phyloP scores from a whole-genome alignment of 1,140 invertebrate genomes.

The Archegozetes longisetosus region DNA sequence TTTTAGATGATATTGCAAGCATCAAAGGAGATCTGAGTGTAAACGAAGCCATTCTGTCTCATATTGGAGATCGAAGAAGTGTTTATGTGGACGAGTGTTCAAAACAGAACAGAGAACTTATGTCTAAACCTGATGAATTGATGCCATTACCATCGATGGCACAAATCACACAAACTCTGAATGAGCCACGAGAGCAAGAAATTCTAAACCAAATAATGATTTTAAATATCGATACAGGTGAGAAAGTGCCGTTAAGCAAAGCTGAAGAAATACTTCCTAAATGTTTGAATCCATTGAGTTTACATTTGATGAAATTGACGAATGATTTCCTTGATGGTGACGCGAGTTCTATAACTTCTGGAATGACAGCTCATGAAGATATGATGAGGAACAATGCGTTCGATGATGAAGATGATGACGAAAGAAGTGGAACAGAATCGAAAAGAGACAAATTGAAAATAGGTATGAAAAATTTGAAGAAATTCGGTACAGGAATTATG shows the following conservation, averaged over 20 bases:
- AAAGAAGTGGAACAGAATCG: background rate
- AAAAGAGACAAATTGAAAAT: conserved; percentile 4
- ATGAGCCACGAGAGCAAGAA: background rate
- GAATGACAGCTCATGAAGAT: background rate
- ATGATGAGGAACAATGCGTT: background rate
- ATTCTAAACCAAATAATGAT: conserved; percentile 71
- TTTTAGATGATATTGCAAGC: conserved; percentile 15
- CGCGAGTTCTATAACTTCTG: background rate
- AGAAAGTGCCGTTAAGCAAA: conserved; percentile 65
- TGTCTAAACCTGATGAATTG: background rate
- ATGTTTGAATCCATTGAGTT: conserved; percentile 74
- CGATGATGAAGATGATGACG: background rate
- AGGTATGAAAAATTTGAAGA: conserved; percentile 10
- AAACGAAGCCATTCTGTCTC: background rate
- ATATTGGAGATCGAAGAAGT: conserved; percentile 1
- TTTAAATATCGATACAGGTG: conserved; percentile 81
- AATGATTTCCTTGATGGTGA: conserved; percentile 18
- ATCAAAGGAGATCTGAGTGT: conserved; percentile 16
- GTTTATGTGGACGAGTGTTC: conserved; percentile 3
- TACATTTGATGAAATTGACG: conserved; percentile 85
- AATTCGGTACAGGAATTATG: conserved; percentile 12
- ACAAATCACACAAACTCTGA: background rate
- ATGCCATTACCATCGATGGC: background rate
- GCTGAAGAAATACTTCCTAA: conserved; percentile 77
- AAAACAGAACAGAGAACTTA: background rate